Conservation (phyloP, 2,113 vertebrate genomes). For the Microtus pennsylvanicus region DNA sequence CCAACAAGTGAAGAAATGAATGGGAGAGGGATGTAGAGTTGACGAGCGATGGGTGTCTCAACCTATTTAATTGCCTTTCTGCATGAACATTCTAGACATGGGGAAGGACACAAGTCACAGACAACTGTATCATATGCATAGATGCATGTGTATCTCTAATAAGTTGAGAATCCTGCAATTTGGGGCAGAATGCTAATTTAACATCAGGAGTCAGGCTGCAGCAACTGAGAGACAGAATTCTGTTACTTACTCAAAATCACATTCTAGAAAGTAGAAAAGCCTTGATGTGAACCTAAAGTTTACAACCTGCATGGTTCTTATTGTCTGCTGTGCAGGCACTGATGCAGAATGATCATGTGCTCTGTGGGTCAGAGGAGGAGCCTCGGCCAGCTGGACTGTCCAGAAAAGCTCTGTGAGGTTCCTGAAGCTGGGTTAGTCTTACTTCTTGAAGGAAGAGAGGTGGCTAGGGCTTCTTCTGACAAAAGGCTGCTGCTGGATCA, state of each 20-base stretch:
- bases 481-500: not conserved
- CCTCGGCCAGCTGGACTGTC: not conserved
- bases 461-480: not conserved
- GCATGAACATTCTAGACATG: not conserved
- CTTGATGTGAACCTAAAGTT: not conserved
- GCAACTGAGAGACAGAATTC: not conserved
- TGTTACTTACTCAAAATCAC: constrained; percentile 15
- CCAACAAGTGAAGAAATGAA: not conserved
- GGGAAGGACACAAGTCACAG: not conserved
- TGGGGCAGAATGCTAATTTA: not conserved
- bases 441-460: not conserved
- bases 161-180: not conserved
- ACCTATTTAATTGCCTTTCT: not conserved
- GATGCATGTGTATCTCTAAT: not conserved
- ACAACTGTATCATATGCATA: not conserved
- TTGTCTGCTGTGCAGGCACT: not conserved
- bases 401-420: not conserved
- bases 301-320: not conserved
- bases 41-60: not conserved
- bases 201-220: not conserved
- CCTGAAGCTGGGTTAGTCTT: not conserved
- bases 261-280: not conserved
- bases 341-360: not conserved
- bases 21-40: not conserved
- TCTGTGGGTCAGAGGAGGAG: not conserved